phyloP scores from a whole-genome alignment of 2,113 vertebrate genomes.

The Gambusia affinis region DNA sequence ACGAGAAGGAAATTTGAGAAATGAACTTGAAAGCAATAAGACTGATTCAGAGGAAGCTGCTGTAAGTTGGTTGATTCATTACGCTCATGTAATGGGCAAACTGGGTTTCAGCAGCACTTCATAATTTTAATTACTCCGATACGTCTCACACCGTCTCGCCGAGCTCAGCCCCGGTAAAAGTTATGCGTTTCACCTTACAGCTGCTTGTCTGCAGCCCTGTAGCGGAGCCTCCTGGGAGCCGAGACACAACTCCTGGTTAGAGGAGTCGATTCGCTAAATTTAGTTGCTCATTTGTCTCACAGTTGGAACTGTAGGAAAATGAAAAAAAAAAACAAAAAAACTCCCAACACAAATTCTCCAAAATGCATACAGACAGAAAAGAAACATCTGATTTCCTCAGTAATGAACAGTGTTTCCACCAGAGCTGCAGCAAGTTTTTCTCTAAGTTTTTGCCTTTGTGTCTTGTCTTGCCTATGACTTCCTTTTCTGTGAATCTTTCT shows the following conservation, averaged over 20 bases:
- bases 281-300: conserved; percentile 40
- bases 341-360: neutral
- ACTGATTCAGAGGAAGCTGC: neutral
- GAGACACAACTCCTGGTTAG: conserved; percentile 34
- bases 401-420: conserved; percentile 4
- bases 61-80: neutral
- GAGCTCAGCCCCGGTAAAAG: conserved; percentile 10
- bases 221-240: conserved; percentile 25
- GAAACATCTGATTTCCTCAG: conserved; percentile 9
- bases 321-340: neutral
- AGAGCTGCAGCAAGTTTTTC: neutral
- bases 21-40: neutral
- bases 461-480: conserved; percentile 12
- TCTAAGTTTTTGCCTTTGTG: conserved; percentile 3
- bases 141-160: neutral
- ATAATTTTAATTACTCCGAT: conserved; percentile 17
- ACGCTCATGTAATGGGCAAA: conserved; percentile 3
- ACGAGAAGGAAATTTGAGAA: neutral
- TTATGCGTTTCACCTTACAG: neutral
- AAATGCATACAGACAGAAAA: conserved; percentile 13
- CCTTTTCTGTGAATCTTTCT: conserved; percentile 35
- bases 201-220: conserved; percentile 11
- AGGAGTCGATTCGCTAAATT: conserved; percentile 36
- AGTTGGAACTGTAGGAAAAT: conserved; percentile 9
- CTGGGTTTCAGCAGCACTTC: conserved; percentile 10